phyloP scores from a whole-genome alignment of 2,797 vertebrate species.

The Chlorospingus semifuscus region DNA sequence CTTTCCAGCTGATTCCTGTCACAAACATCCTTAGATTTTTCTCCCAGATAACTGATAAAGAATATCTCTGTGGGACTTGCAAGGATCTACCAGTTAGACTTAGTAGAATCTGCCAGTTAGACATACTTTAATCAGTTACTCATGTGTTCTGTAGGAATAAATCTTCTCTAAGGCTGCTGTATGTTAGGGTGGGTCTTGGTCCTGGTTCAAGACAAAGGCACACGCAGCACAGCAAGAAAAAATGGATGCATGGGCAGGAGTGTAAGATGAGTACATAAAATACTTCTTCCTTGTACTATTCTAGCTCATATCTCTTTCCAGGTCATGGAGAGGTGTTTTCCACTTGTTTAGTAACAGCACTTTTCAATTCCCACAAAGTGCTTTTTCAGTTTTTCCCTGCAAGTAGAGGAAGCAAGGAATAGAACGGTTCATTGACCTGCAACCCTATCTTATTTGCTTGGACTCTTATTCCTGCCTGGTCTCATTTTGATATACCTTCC shows the following conservation, averaged over 20 bases:
- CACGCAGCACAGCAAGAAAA: neutral
- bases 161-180: neutral
- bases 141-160: neutral
- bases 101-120: neutral
- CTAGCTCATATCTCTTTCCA: neutral
- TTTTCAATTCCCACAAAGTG: neutral
- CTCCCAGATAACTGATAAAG: neutral
- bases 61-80: neutral
- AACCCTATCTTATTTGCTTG: neutral
- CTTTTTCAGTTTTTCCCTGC: neutral
- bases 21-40: neutral
- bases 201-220: neutral
- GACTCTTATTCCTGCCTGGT: neutral
- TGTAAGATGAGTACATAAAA: neutral
- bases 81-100: neutral
- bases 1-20: neutral
- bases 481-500: neutral
- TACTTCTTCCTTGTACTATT: neutral
- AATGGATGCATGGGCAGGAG: neutral
- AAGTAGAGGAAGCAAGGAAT: neutral
- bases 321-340: neutral
- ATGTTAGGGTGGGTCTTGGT: neutral
- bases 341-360: neutral
- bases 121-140: neutral
- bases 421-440: neutral